Evolutionary conservation across 2,888 invertebrate genomes (phyloP), one percentile per base, ranked within the genome.

Genomic region (Stenichneumon culpator): DNA sequence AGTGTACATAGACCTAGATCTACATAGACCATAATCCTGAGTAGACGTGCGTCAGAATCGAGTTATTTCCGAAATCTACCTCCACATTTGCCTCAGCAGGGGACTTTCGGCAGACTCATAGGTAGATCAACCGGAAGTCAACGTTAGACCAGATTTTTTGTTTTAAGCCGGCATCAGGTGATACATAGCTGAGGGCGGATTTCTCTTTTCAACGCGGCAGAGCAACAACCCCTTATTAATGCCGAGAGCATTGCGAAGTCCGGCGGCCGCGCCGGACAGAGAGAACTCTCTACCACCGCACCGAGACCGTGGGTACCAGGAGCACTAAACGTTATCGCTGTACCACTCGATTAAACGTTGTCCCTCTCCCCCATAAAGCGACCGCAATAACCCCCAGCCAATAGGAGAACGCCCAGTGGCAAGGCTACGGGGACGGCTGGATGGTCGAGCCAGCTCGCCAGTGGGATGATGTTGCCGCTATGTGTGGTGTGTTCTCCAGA

Each of bases 311-410:
- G 52, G 77, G 79, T 77, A 83, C 83, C 80, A 65, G 84, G 74
- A 79, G 81, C 82, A 84, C 77, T 88, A 88, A 90, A 89, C 84
- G 88, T 89, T 91, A 92, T 91, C 91, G 82, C 84, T 75, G 82
- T 86, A 84, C 86, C 90, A 87, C 88, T 88, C 88, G 90, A 91
- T 92, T 90, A 91, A 91, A 86, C 84, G 87, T 88, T 86, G 89
- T 88, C 90, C 88, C 87, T 87, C 86, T 83, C 84, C 79, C 65
- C 82, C 84, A 83, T 89, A 88, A 90, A 91, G 86, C 87, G 84
- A 86, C 87, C 86, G 84, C 87, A 89, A 87, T 88, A 89, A 86
- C 87, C 82, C 85, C 73, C 72, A 36, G 78, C 83, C 83, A 86
- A 87, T 88, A 75, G 85, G 79, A 85, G 79, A 47, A 85, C 79